Conservation (phyloP, 1,140 invertebrate genomes). For the Lordiphosa clarofinis region DNA sequence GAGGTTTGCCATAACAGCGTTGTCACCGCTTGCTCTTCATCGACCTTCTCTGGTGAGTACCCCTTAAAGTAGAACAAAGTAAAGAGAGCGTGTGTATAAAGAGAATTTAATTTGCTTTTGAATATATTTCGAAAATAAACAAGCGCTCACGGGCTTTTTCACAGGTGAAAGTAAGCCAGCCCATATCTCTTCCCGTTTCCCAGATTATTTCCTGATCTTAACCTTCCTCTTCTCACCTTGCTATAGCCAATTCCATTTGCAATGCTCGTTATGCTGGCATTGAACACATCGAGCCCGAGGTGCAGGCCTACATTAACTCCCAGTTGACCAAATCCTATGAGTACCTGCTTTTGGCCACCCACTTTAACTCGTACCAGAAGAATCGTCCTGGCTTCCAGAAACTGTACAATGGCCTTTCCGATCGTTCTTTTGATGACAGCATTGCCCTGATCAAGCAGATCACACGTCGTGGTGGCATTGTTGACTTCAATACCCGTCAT, state of each 20-base stretch:
- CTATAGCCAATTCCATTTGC: constrained; percentile 73
- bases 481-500: constrained; percentile 52
- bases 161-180: constrained; percentile 61
- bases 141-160: constrained; percentile 72
- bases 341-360: constrained; percentile 86
- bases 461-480: constrained; percentile 84
- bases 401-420: constrained; percentile 87
- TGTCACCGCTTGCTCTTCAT: constrained; percentile 81
- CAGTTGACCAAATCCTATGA: constrained; percentile 87
- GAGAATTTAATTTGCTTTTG: constrained; percentile 45
- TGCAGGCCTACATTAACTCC: constrained; percentile 82
- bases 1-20: constrained; percentile 85
- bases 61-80: constrained; percentile 4
- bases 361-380: constrained; percentile 88
- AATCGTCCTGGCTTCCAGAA: constrained; percentile 88
- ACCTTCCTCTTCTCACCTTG: constrained; percentile 1
- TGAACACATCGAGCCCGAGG: constrained; percentile 80
- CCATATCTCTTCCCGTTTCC: not conserved
- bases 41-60: constrained; percentile 58
- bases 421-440: constrained; percentile 86
- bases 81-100: constrained; percentile 36
- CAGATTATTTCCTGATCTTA: constrained; percentile 14
- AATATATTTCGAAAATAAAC: constrained; percentile 60
- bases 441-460: constrained; percentile 89
- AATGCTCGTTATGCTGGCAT: constrained; percentile 86